Conservation (phyloP, 2,797 vertebrate genomes). For the Rachycentron canadum region DNA sequence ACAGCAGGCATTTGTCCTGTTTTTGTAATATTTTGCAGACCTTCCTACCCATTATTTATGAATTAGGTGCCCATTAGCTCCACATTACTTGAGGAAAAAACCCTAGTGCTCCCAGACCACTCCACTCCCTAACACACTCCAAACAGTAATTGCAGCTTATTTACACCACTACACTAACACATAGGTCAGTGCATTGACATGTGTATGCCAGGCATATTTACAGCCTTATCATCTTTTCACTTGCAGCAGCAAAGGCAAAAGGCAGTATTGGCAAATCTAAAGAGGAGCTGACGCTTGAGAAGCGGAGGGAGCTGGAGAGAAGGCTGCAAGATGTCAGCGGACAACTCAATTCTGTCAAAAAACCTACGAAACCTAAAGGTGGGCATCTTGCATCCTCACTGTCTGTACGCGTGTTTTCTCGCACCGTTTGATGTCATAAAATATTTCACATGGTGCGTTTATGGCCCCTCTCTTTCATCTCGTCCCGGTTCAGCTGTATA, state of each 20-base stretch:
- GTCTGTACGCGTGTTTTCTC: not conserved
- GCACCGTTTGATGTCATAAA: not conserved
- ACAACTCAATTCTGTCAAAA: conserved; percentile 94
- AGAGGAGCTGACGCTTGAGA: conserved; percentile 93
- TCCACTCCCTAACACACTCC: not conserved
- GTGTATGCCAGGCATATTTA: not conserved
- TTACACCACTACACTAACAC: not conserved
- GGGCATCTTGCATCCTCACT: conserved; percentile 20
- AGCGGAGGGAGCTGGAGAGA: conserved; percentile 92
- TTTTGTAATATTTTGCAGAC: not conserved
- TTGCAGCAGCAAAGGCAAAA: conserved; percentile 87
- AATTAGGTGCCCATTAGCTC: not conserved
- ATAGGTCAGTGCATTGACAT: too few species aligned
- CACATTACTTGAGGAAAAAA: not conserved
- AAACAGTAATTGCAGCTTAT: not conserved
- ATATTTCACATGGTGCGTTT: not conserved
- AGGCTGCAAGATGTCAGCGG: conserved; percentile 94
- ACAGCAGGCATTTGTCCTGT: not conserved
- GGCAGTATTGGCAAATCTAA: conserved; percentile 88
- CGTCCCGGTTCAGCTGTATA: not conserved
- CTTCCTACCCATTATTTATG: not conserved
- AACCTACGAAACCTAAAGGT: conserved; percentile 92
- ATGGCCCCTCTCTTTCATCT: not conserved
- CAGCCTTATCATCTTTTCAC: not conserved
- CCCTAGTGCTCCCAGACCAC: not conserved